Conservation (phyloP, 2,113 vertebrate genomes). For the Megalops atlanticus region DNA sequence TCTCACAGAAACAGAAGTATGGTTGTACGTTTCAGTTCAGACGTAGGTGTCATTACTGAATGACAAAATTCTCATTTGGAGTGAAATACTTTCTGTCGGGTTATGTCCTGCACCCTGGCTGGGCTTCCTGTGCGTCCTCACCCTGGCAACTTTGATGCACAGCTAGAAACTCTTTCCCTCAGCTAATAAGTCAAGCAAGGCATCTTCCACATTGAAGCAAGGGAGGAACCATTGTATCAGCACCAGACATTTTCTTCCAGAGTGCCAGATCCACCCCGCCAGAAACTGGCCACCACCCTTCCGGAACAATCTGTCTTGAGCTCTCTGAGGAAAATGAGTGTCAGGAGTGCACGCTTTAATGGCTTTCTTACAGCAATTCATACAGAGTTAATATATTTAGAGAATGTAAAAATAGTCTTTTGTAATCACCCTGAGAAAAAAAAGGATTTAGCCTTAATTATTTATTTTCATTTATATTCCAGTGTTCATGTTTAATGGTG, state of each 20-base stretch:
- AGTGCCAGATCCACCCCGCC: neutral
- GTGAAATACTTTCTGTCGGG: neutral
- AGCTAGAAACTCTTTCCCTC: neutral
- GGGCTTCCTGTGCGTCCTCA: neutral
- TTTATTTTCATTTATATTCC: constrained; percentile 5
- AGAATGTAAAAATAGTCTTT: neutral
- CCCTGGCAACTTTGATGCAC: neutral
- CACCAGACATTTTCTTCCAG: neutral
- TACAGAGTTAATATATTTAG: constrained; percentile 1
- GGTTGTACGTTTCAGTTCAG: neutral
- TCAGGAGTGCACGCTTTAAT: neutral
- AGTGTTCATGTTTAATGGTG: neutral
- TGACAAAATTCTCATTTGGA: neutral
- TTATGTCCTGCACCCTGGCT: neutral
- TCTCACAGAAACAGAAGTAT: neutral
- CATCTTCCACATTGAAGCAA: neutral
- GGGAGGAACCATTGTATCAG: neutral
- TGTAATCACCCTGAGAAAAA: neutral
- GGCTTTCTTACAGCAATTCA: constrained; percentile 10
- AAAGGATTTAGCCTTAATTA: constrained; percentile 6
- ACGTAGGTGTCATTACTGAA: neutral
- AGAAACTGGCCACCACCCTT: neutral
- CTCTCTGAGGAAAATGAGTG: neutral
- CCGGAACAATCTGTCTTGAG: neutral
- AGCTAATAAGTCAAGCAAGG: neutral